A percentile compares a stretch with the other conserved stretches of the same genome.
These are phyloP conservation scores for Gibbula magus DNA, from an alignment of 2,888 invertebrate genomes.

Conservation along the genomic window DNA sequence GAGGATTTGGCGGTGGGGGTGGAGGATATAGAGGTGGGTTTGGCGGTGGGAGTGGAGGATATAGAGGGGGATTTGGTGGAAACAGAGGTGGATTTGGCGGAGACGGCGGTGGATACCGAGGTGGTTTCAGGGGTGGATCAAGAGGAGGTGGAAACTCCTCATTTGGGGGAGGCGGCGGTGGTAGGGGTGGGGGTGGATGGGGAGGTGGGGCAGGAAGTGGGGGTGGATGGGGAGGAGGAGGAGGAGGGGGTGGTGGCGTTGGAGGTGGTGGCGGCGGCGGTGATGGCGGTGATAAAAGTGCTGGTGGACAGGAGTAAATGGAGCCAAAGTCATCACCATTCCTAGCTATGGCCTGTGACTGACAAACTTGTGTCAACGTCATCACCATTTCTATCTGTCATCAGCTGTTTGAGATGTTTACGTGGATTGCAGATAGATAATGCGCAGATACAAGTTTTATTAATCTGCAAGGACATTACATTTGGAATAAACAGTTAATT, in stretches of 20 bases:
- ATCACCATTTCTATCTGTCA: no score
- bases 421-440: no score
- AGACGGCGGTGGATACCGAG: slow-evolving; percentile 27
- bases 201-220: neutral
- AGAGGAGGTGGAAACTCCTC: slow-evolving; percentile 44
- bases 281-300: no score
- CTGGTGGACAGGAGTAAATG: neutral
- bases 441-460: no score
- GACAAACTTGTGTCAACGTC: no score
- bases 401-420: no score
- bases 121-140: slow-evolving; percentile 41
- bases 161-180: slow-evolving; percentile 30
- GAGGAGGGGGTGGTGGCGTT: slow-evolving; percentile 16
- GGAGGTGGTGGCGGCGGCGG: neutral
- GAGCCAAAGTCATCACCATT: no score
- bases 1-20: slow-evolving; percentile 31
- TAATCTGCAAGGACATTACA: no score
- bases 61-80: slow-evolving; percentile 33
- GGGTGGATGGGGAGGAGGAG: slow-evolving; percentile 28
- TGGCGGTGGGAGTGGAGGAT: slow-evolving; percentile 39
- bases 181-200: slow-evolving; percentile 15
- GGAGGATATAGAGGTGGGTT: slow-evolving; percentile 36
- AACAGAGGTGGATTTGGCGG: slow-evolving; percentile 34
- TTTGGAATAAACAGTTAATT: no score
- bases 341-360: no score